Evolutionary conservation across 2,113 vertebrate species (phyloP).

Genomic region (Bos taurus): ARS-UCD2.0 NC_037338.1:8320001-8320500

Average conservation of each 20-base stretch:
- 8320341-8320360: slow-evolving; percentile 48
- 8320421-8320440: slow-evolving; percentile 33
- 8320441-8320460: slow-evolving; percentile 82
- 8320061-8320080: slow-evolving; percentile 61
- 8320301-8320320: slow-evolving; percentile 79
- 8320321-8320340: slow-evolving; percentile 58
- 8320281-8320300: slow-evolving; percentile 88
- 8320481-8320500: slow-evolving; percentile 82
- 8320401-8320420: background rate
- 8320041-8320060: slow-evolving; percentile 69
- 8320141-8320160: slow-evolving; percentile 70
- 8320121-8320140: slow-evolving; percentile 74
- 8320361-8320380: background rate
- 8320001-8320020: slow-evolving; percentile 73
- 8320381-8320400: background rate
- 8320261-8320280: slow-evolving; percentile 80
- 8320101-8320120: slow-evolving; percentile 70
- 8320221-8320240: slow-evolving; percentile 64
- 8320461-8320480: slow-evolving; percentile 82
- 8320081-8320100: slow-evolving; percentile 59
- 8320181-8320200: slow-evolving; percentile 53
- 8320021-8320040: slow-evolving; percentile 67
- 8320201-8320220: slow-evolving; percentile 37
- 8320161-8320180: slow-evolving; percentile 41
- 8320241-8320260: slow-evolving; percentile 77